phyloP scores from a whole-genome alignment of 23 tunicate species.

The Phallusia fumigata region DNA sequence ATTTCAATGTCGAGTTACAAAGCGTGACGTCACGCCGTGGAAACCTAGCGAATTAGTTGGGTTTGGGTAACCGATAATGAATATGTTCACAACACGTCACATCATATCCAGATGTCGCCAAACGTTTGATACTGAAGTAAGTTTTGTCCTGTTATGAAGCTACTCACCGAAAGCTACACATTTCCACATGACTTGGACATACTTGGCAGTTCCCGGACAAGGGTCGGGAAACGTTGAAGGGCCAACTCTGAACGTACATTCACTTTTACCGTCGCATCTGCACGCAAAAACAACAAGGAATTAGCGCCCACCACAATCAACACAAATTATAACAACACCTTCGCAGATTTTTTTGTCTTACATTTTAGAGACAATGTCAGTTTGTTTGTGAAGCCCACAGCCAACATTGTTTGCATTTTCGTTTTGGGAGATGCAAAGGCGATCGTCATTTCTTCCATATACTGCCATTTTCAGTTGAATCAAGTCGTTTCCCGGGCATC shows the following conservation, averaged over 20 bases:
- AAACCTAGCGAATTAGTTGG: neutral
- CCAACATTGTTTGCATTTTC: slow-evolving; percentile 33
- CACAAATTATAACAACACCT: too few species aligned
- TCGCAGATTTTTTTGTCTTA: neutral
- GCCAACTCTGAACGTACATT: slow-evolving; percentile 56
- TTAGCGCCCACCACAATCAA: neutral
- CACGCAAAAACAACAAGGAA: neutral
- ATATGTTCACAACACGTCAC: too few species aligned
- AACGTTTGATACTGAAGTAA: neutral
- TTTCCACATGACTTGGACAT: slow-evolving; percentile 49
- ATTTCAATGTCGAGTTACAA: neutral
- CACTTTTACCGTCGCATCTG: slow-evolving; percentile 71
- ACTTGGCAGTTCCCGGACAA: slow-evolving; percentile 80
- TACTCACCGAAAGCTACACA: slow-evolving; percentile 68
- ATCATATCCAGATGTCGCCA: too few species aligned
- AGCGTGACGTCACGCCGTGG: neutral
- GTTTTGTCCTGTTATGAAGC: neutral
- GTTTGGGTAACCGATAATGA: too few species aligned
- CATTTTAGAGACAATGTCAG: neutral
- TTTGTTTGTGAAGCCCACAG: slow-evolving; percentile 18
- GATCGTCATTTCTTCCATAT: slow-evolving; percentile 69
- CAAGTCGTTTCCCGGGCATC: slow-evolving; percentile 65
- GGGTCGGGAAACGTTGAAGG: slow-evolving; percentile 57
- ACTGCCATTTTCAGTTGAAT: slow-evolving; percentile 50
- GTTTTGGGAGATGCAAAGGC: slow-evolving; percentile 28